phyloP scores from a whole-genome alignment of 2,888 invertebrate species.

The Antheraea yamamai region DNA sequence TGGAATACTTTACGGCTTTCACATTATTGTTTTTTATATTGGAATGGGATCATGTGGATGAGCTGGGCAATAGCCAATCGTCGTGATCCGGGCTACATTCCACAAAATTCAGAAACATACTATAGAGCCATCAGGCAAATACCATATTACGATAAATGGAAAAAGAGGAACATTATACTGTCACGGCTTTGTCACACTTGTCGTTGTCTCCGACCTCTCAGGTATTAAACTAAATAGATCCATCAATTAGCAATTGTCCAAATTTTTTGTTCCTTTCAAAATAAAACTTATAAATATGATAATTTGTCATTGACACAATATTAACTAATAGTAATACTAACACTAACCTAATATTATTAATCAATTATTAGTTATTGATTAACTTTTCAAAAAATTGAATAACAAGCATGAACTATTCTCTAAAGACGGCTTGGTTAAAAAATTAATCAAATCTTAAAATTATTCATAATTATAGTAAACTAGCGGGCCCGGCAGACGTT shows the following conservation, averaged over 20 bases:
- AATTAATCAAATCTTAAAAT: not conserved
- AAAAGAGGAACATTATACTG: slow-evolving; percentile 90
- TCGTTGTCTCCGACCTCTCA: slow-evolving; percentile 90
- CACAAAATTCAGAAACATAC: slow-evolving; percentile 94
- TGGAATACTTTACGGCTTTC: slow-evolving; percentile 94
- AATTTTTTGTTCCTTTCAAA: too few species aligned
- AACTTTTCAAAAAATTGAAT: not conserved
- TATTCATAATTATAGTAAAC: not conserved
- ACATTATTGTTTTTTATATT: slow-evolving; percentile 94
- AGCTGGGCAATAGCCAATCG: slow-evolving; percentile 95
- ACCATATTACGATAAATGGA: slow-evolving; percentile 96
- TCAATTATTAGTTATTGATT: too few species aligned
- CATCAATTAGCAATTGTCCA: not conserved
- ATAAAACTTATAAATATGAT: too few species aligned
- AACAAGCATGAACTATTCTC: too few species aligned
- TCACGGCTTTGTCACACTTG: slow-evolving; percentile 95
- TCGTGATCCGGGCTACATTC: slow-evolving; percentile 94
- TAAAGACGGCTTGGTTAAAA: not conserved
- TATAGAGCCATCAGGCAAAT: slow-evolving; percentile 95
- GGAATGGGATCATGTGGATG: slow-evolving; percentile 96
- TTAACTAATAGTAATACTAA: too few species aligned
- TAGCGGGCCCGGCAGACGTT: too few species aligned
- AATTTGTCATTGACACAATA: too few species aligned
- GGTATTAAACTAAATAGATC: slow-evolving; percentile 52
- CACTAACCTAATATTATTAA: too few species aligned